These are phyloP conservation scores for Lutraria rhynchaena DNA, from an alignment of 1,140 invertebrate species.

Conservation along the genomic window DNA sequence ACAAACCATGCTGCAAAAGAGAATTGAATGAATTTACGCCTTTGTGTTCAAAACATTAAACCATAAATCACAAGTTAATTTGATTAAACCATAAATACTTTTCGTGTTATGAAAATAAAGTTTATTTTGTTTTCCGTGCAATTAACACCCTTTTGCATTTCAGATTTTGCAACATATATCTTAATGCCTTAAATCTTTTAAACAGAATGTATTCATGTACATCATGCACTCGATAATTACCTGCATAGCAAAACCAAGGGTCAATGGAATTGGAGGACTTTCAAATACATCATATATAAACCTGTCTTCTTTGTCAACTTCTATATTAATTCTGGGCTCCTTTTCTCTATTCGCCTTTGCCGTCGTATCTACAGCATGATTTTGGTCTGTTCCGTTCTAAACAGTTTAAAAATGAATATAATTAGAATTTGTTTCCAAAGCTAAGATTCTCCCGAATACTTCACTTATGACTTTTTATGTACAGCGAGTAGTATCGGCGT, in stretches of 20 bases:
- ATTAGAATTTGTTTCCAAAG: not conserved
- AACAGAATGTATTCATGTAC: too few relatives aligned
- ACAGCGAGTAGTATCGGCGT: not conserved
- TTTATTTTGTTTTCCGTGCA: too few relatives aligned
- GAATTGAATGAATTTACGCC: too few relatives aligned
- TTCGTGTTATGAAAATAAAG: not conserved
- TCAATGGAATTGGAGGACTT: conserved; percentile 13
- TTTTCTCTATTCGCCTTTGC: not conserved
- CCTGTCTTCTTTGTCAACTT: conserved; percentile 3
- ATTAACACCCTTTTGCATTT: too few relatives aligned
- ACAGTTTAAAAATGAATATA: not conserved
- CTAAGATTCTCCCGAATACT: too few relatives aligned
- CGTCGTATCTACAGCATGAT: too few relatives aligned
- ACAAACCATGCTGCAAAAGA: conserved; percentile 58
- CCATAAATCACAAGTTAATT: not conserved
- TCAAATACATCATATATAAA: conserved; percentile 43
- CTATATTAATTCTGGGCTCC: conserved; percentile 1
- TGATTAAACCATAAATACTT: not conserved
- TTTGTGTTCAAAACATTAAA: not conserved
- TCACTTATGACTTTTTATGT: too few relatives aligned
- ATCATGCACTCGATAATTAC: too few relatives aligned
- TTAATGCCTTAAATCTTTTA: too few relatives aligned
- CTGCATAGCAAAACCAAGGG: conserved; percentile 35
- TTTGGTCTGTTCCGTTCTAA: not conserved
- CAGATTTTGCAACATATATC: too few relatives aligned